phyloP scores from a whole-genome alignment of 2,113 vertebrate species.

The Dromas ardeola region DNA sequence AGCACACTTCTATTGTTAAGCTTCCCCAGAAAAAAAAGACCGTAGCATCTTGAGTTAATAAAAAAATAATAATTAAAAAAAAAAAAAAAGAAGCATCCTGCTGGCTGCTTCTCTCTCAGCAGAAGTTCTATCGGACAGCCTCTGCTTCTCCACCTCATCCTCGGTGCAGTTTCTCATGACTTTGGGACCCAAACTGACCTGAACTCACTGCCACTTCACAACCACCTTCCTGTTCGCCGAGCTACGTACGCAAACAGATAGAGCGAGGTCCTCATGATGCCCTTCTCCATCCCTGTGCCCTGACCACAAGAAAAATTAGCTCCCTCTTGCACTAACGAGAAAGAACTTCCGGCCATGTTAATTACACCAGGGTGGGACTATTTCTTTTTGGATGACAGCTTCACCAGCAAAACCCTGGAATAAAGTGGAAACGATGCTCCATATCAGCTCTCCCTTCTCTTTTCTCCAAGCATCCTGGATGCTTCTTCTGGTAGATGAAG shows the following conservation, averaged over 20 bases:
- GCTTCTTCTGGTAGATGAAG: neutral
- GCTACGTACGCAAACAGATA: accelerated
- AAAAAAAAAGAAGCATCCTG: neutral
- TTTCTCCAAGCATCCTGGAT: neutral
- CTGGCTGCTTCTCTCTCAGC: neutral
- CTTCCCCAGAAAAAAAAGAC: neutral
- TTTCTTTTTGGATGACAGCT: neutral
- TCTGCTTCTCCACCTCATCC: neutral
- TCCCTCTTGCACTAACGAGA: neutral
- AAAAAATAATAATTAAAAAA: no score
- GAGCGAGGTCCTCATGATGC: accelerated
- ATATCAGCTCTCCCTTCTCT: neutral
- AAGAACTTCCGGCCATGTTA: neutral
- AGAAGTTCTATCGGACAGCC: neutral
- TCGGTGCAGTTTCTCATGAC: neutral
- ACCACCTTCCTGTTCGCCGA: neutral
- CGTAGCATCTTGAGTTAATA: neutral
- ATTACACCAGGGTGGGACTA: neutral
- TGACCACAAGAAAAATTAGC: neutral
- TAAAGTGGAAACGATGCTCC: neutral
- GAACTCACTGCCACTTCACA: neutral
- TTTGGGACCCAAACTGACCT: neutral
- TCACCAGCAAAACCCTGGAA: neutral
- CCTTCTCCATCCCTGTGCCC: accelerated
- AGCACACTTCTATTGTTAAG: neutral